A percentile compares a stretch with the other conserved stretches of the same genome.
Conservation (phyloP, 2,888 invertebrate genomes). For the Palloptera scutellata region DNA sequence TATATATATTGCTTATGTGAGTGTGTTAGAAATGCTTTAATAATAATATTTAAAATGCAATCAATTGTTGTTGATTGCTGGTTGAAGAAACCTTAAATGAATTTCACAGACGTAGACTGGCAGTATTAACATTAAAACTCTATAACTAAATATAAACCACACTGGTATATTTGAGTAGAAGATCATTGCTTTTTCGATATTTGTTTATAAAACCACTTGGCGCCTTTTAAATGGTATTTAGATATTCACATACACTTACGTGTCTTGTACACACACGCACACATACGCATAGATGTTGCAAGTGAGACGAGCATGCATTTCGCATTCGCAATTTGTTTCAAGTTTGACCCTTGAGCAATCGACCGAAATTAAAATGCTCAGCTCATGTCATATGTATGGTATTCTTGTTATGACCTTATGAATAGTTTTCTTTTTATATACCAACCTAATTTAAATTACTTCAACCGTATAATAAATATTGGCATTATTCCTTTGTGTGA, state of each 20-base stretch:
- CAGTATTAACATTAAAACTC: no score
- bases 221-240: constrained; percentile 60
- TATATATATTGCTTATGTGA: no score
- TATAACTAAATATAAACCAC: no score
- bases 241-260: not conserved
- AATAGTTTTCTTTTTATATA: no score
- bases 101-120: no score
- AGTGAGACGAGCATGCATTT: not conserved
- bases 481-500: no score
- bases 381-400: no score
- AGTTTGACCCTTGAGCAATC: not conserved
- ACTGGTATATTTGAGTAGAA: not conserved
- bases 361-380: not conserved
- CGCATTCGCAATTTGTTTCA: not conserved
- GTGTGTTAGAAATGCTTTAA: constrained; percentile 25
- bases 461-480: no score
- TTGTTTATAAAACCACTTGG: constrained; percentile 62
- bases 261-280: not conserved
- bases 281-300: not conserved
- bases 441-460: no score
- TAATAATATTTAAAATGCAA: constrained; percentile 45
- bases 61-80: constrained; percentile 42
- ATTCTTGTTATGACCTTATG: no score
- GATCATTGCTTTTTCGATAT: constrained; percentile 47
- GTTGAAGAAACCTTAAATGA: constrained; percentile 16